A percentile compares a stretch with the other conserved stretches of the same genome.
These are phyloP conservation scores for Phyllotreta cruciferae DNA, from an alignment of 2,888 invertebrate species.

Conservation along the genomic window DNA sequence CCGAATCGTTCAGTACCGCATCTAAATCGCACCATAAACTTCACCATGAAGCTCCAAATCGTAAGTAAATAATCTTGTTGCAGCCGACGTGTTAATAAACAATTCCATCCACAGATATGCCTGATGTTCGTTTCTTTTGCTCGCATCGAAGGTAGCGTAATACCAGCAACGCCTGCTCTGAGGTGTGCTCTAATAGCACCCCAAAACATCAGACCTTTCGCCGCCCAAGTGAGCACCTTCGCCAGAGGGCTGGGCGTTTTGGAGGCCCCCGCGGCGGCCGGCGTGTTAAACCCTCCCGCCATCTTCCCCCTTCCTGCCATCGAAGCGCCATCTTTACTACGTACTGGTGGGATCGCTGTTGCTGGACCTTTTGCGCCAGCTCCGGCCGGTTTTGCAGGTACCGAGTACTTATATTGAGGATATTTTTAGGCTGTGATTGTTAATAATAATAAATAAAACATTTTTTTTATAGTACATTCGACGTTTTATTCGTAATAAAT, in stretches of 20 bases:
- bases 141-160: conserved; percentile 36
- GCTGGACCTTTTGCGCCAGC: conserved; percentile 4
- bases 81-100: not conserved
- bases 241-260: conserved; percentile 60
- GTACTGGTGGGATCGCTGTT: not conserved
- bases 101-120: conserved; percentile 4
- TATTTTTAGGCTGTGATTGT: not conserved
- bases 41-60: not conserved
- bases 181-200: conserved; percentile 64
- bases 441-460: conserved; percentile 5
- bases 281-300: conserved; percentile 45
- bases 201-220: conserved; percentile 69
- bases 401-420: too few relatives aligned
- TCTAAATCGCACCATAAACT: conserved; percentile 1
- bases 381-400: not conserved
- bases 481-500: conserved; percentile 24
- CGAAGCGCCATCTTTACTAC: not conserved
- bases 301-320: conserved; percentile 17
- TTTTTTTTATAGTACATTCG: conserved; percentile 20
- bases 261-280: conserved; percentile 56
- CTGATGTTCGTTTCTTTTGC: conserved; percentile 18
- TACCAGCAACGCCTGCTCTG: conserved; percentile 37
- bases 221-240: conserved; percentile 67
- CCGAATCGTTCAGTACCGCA: not conserved
- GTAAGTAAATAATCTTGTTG: conserved; percentile 10